Percentiles rank a stretch among this genome's conserved stretches.
Evolutionary conservation across 2,888 invertebrate genomes (phyloP).

Genomic region (Pammene aurita): DNA sequence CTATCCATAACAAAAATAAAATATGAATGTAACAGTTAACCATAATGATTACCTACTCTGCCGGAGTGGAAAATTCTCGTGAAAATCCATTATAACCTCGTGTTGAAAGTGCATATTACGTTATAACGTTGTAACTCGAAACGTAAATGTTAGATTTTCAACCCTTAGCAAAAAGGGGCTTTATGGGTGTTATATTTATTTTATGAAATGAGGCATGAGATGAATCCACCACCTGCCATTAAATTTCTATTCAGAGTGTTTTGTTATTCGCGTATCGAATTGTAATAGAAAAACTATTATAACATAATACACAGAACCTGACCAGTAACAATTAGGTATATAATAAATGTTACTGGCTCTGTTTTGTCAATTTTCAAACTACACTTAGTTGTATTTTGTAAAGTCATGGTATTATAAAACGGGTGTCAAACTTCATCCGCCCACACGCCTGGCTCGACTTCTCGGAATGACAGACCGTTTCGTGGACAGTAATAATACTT

Average conservation of each 20-base stretch:
- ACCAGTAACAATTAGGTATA: too few species aligned
- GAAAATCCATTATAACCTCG: slow-evolving; percentile 10
- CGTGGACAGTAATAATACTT: too few species aligned
- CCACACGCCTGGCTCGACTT: too few species aligned
- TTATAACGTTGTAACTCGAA: slow-evolving; percentile 4
- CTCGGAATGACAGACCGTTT: too few species aligned
- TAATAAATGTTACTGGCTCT: too few species aligned
- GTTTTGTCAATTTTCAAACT: too few species aligned
- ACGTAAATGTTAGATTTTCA: not conserved
- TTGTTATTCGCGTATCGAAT: not conserved
- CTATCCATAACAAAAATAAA: too few species aligned
- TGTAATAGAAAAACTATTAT: too few species aligned
- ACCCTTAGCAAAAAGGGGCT: not conserved
- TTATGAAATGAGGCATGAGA: not conserved
- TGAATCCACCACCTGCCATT: not conserved
- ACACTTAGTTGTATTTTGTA: too few species aligned
- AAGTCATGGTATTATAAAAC: too few species aligned
- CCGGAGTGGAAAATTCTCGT: slow-evolving; percentile 7
- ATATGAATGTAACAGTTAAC: too few species aligned
- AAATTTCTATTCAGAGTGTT: not conserved
- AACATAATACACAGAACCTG: not conserved
- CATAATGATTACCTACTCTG: not conserved
- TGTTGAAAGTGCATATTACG: slow-evolving; percentile 12
- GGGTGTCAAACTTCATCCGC: too few species aligned
- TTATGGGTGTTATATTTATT: not conserved